A percentile compares a stretch with the other conserved stretches of the same genome.
Conservation (phyloP, 2,113 vertebrate genomes). For the Parotia lawesii region DNA sequence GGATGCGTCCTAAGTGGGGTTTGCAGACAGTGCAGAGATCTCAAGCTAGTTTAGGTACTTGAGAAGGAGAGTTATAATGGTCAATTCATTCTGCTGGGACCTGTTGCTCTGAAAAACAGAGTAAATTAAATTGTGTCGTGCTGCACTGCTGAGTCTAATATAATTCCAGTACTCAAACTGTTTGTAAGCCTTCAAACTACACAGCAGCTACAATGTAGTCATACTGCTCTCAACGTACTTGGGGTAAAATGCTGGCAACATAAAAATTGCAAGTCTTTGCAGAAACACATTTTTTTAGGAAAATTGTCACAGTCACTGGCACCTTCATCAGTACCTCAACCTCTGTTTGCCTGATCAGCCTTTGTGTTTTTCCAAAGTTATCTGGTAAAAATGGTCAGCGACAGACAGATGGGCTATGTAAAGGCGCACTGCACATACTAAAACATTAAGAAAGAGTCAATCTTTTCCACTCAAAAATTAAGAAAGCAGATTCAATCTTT, state of each 20-base stretch:
- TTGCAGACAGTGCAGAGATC: background rate
- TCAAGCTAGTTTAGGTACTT: background rate
- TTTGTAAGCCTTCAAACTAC: background rate
- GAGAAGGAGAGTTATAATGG: background rate
- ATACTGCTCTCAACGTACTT: background rate
- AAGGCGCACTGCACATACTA: background rate
- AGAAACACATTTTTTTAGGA: background rate
- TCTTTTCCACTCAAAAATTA: background rate
- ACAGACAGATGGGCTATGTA: background rate
- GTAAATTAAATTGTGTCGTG: background rate
- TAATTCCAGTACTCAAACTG: background rate
- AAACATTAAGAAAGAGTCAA: background rate
- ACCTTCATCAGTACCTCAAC: background rate
- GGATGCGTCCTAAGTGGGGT: fast-evolving
- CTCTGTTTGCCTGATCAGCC: background rate
- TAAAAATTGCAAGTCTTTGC: background rate
- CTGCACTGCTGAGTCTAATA: background rate
- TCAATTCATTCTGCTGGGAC: background rate
- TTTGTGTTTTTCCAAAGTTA: background rate
- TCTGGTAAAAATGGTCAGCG: background rate
- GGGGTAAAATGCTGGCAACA: background rate
- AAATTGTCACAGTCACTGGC: background rate
- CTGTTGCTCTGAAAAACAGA: background rate
- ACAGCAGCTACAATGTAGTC: background rate
- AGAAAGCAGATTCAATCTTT: background rate